Base-by-base conservation (phyloP, 2,113 vertebrate genomes). In the Rousettus leschenaultii region DNA sequence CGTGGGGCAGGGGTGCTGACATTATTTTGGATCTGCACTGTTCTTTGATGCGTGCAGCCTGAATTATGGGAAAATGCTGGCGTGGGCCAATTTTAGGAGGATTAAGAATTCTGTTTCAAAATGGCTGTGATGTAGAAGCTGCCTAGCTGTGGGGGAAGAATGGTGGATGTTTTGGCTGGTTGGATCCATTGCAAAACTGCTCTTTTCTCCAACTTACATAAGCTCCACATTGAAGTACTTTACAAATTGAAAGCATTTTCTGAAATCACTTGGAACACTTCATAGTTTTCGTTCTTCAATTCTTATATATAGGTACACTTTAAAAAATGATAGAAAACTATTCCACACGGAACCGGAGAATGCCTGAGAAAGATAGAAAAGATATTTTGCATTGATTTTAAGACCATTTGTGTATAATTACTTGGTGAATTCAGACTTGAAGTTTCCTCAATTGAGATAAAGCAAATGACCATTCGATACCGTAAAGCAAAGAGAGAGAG, bases 211-310 rank as follows among this genome's bases (percentile, higher is more conserved):
- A 55, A 90, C 66, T 95, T 80, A 71, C 68, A 91, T 88, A 89
- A 93, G 45, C 86, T 94, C 82, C 82, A 95, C 73, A 59, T 33
- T 40, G 82, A 96, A 92, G 66, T 83, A 82, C 92, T 95, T 95
- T 78, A 70, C 48, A 96, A 83, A 95, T 83, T 78, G 90, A 96
- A 93, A 94, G 83, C 73, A 16, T 90, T 95, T 97, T 82, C 82
- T 83, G 83, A 94, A 92, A 96, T 63, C 86, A 63, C 89, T 97
- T 97, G 96, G 89, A 96, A 93, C 16, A 53, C 73, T 95, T 88
- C 82, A 75, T 73, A 74, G 95, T 93, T 97, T 92, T 95, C 66
- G 15, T 96, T 94, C 89, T 95, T 82, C 89, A 86, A 68, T 93
- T 89, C 63, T 96, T 73, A 70, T 65, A 70, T 87, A 84, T 92